Percentiles rank a stretch among this genome's conserved stretches.
Evolutionary conservation across 2,888 invertebrate species (phyloP).

Genomic region (Lacanobia oleracea): DNA sequence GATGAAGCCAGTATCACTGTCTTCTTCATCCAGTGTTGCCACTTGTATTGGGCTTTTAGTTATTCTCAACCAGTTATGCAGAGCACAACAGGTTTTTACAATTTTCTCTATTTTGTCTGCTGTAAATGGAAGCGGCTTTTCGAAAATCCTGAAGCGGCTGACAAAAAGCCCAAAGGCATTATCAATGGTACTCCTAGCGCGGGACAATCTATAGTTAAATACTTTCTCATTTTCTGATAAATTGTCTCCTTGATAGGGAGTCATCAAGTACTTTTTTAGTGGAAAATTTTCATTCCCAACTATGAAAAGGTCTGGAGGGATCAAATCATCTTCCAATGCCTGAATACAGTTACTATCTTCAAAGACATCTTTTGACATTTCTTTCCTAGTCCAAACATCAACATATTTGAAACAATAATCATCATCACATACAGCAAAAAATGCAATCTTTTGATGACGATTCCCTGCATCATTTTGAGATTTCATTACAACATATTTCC

Average conservation of each 20-base stretch:
- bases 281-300: slow-evolving; percentile 26
- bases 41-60: slow-evolving; percentile 13
- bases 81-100: slow-evolving; percentile 29
- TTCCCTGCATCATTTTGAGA: slow-evolving; percentile 6
- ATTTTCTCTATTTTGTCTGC: slow-evolving; percentile 32
- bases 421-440: slow-evolving; percentile 30
- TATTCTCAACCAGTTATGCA: slow-evolving; percentile 41
- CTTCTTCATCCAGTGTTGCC: slow-evolving; percentile 38
- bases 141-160: slow-evolving; percentile 34
- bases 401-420: slow-evolving; percentile 38
- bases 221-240: slow-evolving; percentile 11
- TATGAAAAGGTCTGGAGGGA: slow-evolving; percentile 18
- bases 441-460: slow-evolving; percentile 12
- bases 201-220: slow-evolving; percentile 33
- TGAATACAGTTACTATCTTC: slow-evolving; percentile 5
- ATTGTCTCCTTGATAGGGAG: slow-evolving; percentile 7
- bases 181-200: slow-evolving; percentile 36
- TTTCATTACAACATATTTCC: slow-evolving; percentile 20
- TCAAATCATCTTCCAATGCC: slow-evolving; percentile 27
- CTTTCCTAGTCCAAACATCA: slow-evolving; percentile 10
- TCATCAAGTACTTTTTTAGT: slow-evolving; percentile 31
- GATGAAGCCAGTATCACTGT: slow-evolving; percentile 28
- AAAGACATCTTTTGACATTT: not conserved
- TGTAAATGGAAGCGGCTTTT: slow-evolving; percentile 29
- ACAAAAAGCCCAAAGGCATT: slow-evolving; percentile 41